These are phyloP conservation scores for Plecturocebus donacophilus DNA, from an alignment of 2,113 vertebrate species.

Conservation along the genomic window DNA sequence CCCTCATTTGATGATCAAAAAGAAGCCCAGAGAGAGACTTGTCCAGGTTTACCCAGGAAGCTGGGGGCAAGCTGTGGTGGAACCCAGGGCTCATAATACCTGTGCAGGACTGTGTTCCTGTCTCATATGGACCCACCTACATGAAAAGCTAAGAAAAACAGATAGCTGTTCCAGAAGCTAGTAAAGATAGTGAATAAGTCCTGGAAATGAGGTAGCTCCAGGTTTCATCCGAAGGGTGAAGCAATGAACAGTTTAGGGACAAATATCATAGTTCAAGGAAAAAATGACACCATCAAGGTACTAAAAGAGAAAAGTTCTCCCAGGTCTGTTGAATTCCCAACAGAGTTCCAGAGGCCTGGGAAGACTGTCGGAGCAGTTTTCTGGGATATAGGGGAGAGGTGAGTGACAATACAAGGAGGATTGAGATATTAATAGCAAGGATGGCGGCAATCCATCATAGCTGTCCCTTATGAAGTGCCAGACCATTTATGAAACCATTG, in stretches of 20 bases:
- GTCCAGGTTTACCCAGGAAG: not conserved
- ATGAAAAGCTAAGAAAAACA: not conserved
- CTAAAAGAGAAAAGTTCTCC: not conserved
- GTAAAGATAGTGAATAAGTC: not conserved
- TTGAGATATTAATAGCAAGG: not conserved
- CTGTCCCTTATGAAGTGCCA: accelerated
- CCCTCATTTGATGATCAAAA: not conserved
- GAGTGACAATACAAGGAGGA: not conserved
- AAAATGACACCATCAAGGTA: not conserved
- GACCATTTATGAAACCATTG: not conserved
- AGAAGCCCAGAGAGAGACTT: not conserved
- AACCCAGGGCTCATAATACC: not conserved
- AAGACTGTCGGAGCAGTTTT: not conserved
- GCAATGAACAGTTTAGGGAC: not conserved
- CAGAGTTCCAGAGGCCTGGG: accelerated
- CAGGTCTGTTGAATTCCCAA: not conserved
- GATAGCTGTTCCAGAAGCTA: not conserved
- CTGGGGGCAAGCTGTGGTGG: not conserved
- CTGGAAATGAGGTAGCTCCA: not conserved
- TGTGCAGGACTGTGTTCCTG: not conserved
- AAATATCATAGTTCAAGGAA: not conserved
- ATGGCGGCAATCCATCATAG: not conserved
- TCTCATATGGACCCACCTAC: not conserved
- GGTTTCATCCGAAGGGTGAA: not conserved
- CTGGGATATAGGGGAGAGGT: not conserved